Conservation (phyloP, 2,888 invertebrate genomes). For the Nebria salina region DNA sequence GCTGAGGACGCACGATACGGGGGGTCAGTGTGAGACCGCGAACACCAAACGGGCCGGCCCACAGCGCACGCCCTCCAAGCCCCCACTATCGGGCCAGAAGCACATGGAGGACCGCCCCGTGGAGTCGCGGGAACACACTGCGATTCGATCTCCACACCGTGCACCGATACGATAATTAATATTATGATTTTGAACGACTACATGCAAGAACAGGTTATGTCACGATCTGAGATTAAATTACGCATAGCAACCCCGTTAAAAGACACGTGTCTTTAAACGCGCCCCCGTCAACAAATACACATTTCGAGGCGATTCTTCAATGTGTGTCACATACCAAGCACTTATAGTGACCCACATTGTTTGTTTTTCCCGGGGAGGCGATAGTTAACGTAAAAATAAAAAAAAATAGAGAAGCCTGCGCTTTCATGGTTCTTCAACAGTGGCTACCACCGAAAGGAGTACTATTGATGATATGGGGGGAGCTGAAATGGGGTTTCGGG, state of each 20-base stretch:
- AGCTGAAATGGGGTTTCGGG: background rate
- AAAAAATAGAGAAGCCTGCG: background rate
- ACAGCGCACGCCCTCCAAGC: conserved; percentile 61
- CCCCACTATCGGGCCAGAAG: conserved; percentile 51
- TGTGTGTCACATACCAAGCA: too few species aligned
- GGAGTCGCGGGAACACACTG: conserved; percentile 59
- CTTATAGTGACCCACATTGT: too few species aligned
- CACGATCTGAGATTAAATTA: too few species aligned
- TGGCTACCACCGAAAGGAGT: background rate
- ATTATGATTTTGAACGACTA: conserved; percentile 40
- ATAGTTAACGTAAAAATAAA: background rate
- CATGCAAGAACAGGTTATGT: background rate
- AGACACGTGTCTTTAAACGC: too few species aligned
- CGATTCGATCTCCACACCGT: conserved; percentile 58
- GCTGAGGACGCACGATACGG: conserved; percentile 34
- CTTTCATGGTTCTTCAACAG: background rate
- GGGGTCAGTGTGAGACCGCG: conserved; percentile 52
- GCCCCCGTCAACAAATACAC: too few species aligned
- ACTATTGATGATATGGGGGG: background rate
- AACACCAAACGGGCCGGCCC: conserved; percentile 59
- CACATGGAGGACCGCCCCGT: conserved; percentile 56
- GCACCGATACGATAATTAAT: conserved; percentile 55
- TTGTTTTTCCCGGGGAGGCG: too few species aligned
- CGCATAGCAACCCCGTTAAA: too few species aligned
- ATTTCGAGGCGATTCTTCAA: too few species aligned